Percentiles rank a stretch among this genome's conserved stretches.
Conservation (phyloP, 2,797 vertebrate genomes). For the Eurystomus glaucurus region DNA sequence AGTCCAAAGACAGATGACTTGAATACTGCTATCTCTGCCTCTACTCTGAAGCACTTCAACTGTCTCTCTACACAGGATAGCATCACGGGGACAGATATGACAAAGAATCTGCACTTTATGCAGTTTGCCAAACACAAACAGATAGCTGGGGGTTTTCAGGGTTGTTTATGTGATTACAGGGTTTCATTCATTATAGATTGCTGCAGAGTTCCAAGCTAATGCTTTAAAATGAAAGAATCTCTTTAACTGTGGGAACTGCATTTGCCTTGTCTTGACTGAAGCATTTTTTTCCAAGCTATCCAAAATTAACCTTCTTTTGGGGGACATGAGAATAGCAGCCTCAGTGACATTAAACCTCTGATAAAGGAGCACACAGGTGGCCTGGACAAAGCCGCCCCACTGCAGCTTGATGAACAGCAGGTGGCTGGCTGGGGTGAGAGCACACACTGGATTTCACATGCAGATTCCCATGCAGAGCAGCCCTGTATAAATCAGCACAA, state of each 20-base stretch:
- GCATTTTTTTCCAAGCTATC: not conserved
- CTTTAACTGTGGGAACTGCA: not conserved
- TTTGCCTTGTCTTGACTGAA: not conserved
- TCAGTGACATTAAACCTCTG: not conserved
- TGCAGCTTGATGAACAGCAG: not conserved
- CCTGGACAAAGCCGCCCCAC: not conserved
- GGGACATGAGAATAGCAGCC: not conserved
- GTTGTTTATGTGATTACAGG: not conserved
- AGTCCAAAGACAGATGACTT: not conserved
- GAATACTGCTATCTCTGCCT: not conserved
- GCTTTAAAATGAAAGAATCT: not conserved
- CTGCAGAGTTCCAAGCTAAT: not conserved
- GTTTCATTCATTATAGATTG: not conserved
- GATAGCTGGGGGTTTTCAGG: fast-evolving
- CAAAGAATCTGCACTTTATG: not conserved
- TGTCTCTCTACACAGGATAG: not conserved
- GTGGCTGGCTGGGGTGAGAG: not conserved
- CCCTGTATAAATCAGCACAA: not conserved
- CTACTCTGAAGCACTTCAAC: not conserved
- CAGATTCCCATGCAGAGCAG: not conserved
- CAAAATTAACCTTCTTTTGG: not conserved
- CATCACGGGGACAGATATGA: not conserved
- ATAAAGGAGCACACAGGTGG: not conserved
- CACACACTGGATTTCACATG: not conserved
- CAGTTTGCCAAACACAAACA: not conserved